These are phyloP conservation scores for Pseudomyrmex dendroicus DNA, from an alignment of 1,140 invertebrate genomes.

Conservation along the genomic window DNA sequence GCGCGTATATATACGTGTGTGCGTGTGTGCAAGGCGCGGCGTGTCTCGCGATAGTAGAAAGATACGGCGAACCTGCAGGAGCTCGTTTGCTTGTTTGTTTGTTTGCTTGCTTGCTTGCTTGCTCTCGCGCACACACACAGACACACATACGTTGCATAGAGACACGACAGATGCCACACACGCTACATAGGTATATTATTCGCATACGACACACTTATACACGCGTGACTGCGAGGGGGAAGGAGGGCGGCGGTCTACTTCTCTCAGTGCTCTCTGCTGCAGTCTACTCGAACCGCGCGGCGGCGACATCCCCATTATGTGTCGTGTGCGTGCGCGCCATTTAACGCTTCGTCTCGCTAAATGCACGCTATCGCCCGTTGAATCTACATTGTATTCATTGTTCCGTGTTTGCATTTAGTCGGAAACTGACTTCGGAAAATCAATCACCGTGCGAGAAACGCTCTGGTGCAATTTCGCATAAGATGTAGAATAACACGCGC, in stretches of 20 bases:
- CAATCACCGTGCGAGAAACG: not conserved
- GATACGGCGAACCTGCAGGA: not conserved
- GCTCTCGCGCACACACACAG: not conserved
- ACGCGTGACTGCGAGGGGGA: not conserved
- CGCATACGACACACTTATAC: constrained; percentile 48
- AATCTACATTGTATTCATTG: not conserved
- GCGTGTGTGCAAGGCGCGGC: not conserved
- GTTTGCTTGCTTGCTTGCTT: too few relatives aligned
- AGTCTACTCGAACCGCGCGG: constrained; percentile 21
- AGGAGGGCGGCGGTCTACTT: constrained; percentile 31
- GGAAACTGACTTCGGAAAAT: not conserved
- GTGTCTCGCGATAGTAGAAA: not conserved
- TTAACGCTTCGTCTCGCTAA: constrained; percentile 41
- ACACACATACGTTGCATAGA: constrained; percentile 7
- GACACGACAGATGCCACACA: constrained; percentile 34
- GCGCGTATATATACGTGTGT: not conserved
- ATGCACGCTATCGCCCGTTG: not conserved
- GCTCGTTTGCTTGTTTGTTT: not conserved
- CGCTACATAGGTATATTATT: constrained; percentile 23
- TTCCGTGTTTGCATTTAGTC: not conserved
- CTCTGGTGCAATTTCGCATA: not conserved
- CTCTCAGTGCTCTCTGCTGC: constrained; percentile 53
- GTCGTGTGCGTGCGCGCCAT: constrained; percentile 5
- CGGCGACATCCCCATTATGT: not conserved
- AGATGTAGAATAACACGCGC: too few relatives aligned